Evolutionary conservation across 2,113 vertebrate species (phyloP).

Genomic region (Propithecus coquereli): DNA sequence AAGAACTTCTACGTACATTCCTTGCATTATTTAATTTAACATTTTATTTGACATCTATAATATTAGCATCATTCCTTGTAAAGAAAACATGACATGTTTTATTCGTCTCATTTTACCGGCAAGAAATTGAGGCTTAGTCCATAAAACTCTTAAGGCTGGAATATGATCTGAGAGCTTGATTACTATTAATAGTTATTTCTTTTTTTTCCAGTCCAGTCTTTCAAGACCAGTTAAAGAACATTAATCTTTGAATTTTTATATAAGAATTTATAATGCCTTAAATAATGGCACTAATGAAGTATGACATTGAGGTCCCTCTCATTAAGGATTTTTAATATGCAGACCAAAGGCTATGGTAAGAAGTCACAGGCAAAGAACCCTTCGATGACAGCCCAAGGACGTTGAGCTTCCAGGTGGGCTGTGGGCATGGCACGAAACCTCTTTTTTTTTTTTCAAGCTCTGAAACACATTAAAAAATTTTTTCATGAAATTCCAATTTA

Average conservation of each 20-base stretch:
- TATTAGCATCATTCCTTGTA: not conserved
- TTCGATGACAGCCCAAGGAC: not conserved
- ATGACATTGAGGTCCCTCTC: not conserved
- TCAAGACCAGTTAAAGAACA: not conserved
- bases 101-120: not conserved
- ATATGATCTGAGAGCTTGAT: not conserved
- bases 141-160: not conserved
- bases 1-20: not conserved
- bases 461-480: not conserved
- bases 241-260: not conserved
- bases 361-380: not conserved
- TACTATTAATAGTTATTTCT: not conserved
- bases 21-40: not conserved
- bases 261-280: not conserved
- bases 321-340: not conserved
- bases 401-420: not conserved
- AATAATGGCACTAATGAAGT: not conserved
- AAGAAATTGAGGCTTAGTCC: not conserved
- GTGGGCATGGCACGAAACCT: accelerated
- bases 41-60: not conserved
- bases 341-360: not conserved
- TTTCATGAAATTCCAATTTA: not conserved
- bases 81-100: not conserved
- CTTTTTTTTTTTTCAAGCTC: not conserved
- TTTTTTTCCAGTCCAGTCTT: not conserved